Evolutionary conservation across 2,888 invertebrate species (phyloP), one percentile per base, ranked within the genome.

Genomic region (Neoascia interrupta): DNA sequence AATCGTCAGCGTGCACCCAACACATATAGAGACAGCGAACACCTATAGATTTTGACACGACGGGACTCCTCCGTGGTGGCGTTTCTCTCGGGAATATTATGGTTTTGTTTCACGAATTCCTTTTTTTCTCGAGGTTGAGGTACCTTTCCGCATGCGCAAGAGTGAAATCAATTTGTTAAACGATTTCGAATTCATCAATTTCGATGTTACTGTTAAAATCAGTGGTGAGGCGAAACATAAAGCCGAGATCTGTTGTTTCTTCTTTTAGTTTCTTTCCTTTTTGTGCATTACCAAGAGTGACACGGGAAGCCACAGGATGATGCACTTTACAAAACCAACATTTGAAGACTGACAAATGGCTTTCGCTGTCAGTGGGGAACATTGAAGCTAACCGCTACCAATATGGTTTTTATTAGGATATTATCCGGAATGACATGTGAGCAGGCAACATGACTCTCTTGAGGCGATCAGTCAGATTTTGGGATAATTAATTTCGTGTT

Each of bases 81-180:
- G n/a, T n/a, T n/a, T 45, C 45, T 43, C 72, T 66, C 76, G n/a
- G 6, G 72, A 60, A 60, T 36, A 34, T 37, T 51, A 45, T 10
- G 6, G 18, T 26, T 34, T 31, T 34, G 53, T 39, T 72, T 58
- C 58, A 21, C 54, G 43, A 63, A 56, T 10, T 53, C 1, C 8
- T 11, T 39, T 31, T 61, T 63, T 11, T 28, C 4, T 10, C 6
- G 5, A 10, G 26, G 23, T 19, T n/a, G n/a, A n/a, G n/a, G n/a
- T n/a, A n/a, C n/a, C 8, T 31, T 31, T 31, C 6, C 23, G 28
- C 6, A 13, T 10, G 36, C 54, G 49, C 31, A 15, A 16, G 31
- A 66, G 36, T 36, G 43, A 56, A 73, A 79, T 37, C 73, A 73
- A 79, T 79, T 79, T 79, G 79, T 73, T 72, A 76, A 76, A 72